Evolutionary conservation across 2,888 invertebrate genomes (phyloP), one percentile per base, ranked within the genome.

Genomic region (Stenurella melanura): DNA sequence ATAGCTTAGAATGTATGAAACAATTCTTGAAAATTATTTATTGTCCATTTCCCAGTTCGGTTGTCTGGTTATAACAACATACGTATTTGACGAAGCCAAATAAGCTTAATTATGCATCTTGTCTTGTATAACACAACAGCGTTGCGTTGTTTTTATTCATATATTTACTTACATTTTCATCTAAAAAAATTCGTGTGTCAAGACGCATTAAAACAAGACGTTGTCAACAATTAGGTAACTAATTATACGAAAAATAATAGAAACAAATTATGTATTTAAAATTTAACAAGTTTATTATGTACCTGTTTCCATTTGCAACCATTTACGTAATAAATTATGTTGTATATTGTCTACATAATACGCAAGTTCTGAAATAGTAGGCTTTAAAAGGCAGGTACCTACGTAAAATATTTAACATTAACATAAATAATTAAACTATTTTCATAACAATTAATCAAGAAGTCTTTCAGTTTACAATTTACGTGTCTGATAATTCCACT

Each of bases 251-350:
- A 10, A 63, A 38, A 34, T 38, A 34, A n/a, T 42, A 30, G 15
- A 38, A 60, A 60, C 34, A 34, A 10, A 63, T 63, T 38, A 63
- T 18, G 17, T 34, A 30, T 63, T 63, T 12, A 61, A 15, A 30
- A 34, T 17, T 38, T 30, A 21, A n/a, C 63, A 30, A 38, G 18
- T 63, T 34, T 63, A 12, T 34, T 34, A 34, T 34, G 9, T 34
- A 34, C 30, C 30, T 63, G 18, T 63, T 63, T 63, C 34, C 18
- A 61, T 61, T 61, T 61, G 61, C 1, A n/a, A 7, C 5, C 34
- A 63, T 63, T 17, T 63, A 18, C 63, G 63, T 63, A 34, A 38
- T 63, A 17, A 63, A n/a, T 17, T 63, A 63, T 30, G 1, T 63
- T 63, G 63, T 38, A 30, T 63, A 30, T 63, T 63, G 63, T 63